Evolutionary conservation across 2,113 vertebrate genomes (phyloP), one percentile per base, ranked within the genome.

Genomic region (Dissostichus mawsoni): DNA sequence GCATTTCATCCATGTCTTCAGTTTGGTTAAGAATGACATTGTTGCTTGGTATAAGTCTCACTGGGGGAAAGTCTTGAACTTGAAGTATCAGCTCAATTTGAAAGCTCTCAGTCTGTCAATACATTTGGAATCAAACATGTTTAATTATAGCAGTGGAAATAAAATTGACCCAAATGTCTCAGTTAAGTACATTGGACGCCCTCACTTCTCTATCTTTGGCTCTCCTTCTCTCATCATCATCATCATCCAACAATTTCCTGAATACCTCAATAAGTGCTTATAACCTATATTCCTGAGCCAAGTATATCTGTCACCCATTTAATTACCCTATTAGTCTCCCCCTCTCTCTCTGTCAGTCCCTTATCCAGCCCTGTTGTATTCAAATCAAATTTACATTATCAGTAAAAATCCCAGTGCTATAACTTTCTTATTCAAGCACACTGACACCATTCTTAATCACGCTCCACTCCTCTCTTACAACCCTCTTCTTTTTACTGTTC

Each of bases 231-330:
- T 70, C 61, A 65, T 70, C 33, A 20, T 20, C 33, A 20, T 20
- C 20, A 23, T 45, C 57, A 59, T 74, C 57, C 57, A 80, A 66
- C 79, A 80, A 73, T 76, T 62, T 78, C 69, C 57, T 14, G 9
- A 80, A 67, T 76, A 65, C 29, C 66, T 86, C 83, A 78, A 69
- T 78, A 53, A 69, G 71, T 56, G 57, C 45, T 66, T 62, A 61
- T 67, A 74, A 77, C 88, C 62, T 79, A 81, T 76, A 87, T 82
- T 82, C 82, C 81, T 61, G 67, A 76, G 62, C 83, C 25, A 69
- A 80, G 72, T 52, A 11, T 53, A 75, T 85, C 63, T 67, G 80
- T 68, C 83, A 82, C 67, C 9, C 12, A 23, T 25, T 59, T 87
- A 85, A 87, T 87, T 79, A 81, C 18, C 25, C 45, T 23, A 73